Base-by-base conservation (phyloP, 2,113 vertebrate species). In the Pagrus major region DNA sequence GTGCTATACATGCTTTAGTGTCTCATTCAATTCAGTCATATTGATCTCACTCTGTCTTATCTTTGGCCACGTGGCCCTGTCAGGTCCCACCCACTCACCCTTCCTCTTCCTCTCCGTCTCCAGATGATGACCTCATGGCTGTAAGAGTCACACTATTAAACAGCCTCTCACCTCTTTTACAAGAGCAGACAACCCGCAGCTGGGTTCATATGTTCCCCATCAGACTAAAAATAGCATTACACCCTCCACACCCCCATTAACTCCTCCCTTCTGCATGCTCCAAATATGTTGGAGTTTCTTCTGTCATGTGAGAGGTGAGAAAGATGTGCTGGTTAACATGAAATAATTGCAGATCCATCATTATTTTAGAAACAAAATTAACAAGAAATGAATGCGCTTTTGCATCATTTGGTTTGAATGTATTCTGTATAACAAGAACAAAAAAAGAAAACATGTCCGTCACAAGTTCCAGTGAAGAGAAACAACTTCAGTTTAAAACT, bases 141-240 rank as follows among this genome's bases (percentile, higher is more conserved):
- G 56, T 27, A 58, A 82, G 85, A 83, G 65, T 89, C 78, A 27
- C 75, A 55, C 80, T 78, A 44, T 81, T 72, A 78, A 87, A 89
- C 60, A 71, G 71, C 31, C 58, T 75, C 75, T 80, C 55, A 76
- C 67, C 75, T 78, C 70, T 80, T 84, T 87, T 84, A 85, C 67
- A 71, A 87, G 78, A 51, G 31, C 39, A 66, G 61, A 23, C 55
- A 59, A 67, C 35, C 65, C 58, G 63, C 69, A 42, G 70, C 60
- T 11, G 18, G 49, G 49, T 71, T 76, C 78, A 85, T 70, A 54
- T 78, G 73, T 71, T 90, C 69, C 75, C 58, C 74, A 78, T 90
- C 73, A 72, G 60, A 60, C 76, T 63, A 81, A 85, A 86, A 82
- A 84, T 86, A 85, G 49, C 69, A 60, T 27, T 42, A 52, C 49